Evolutionary conservation across 2,888 invertebrate genomes (phyloP).

Genomic region (Cerastis rubricosa): DNA sequence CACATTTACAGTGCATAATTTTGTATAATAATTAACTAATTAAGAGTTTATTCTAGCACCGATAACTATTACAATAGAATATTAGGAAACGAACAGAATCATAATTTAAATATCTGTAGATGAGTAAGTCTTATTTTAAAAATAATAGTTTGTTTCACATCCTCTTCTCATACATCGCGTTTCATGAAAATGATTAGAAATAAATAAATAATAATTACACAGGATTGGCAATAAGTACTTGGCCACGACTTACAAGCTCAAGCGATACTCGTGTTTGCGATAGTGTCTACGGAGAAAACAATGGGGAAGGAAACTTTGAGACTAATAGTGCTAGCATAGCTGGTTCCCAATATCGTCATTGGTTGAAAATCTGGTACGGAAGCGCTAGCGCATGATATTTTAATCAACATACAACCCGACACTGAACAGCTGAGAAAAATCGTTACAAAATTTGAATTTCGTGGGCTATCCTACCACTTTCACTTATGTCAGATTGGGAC

Average conservation of each 20-base stretch:
- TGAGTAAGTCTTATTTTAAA: not conserved
- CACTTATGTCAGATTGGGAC: not conserved
- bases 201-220: not conserved
- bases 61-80: not conserved
- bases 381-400: too few relatives aligned
- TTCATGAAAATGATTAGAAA: constrained; percentile 4
- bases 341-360: too few relatives aligned
- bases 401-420: too few relatives aligned
- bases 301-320: not conserved
- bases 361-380: too few relatives aligned
- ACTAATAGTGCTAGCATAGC: not conserved
- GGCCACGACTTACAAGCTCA: not conserved
- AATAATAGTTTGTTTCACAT: not conserved
- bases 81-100: not conserved
- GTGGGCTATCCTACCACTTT: too few relatives aligned
- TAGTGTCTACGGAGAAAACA: not conserved
- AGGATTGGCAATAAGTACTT: not conserved
- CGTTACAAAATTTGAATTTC: too few relatives aligned
- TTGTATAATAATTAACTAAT: constrained; percentile 2
- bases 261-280: not conserved
- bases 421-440: too few relatives aligned
- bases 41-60: constrained; percentile 14
- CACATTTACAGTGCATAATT: constrained; percentile 39
- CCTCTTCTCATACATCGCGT: not conserved
- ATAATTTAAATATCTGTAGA: constrained; percentile 1